Conservation (phyloP, 2,797 vertebrate genomes). For the Microcaecilia unicolor region DNA sequence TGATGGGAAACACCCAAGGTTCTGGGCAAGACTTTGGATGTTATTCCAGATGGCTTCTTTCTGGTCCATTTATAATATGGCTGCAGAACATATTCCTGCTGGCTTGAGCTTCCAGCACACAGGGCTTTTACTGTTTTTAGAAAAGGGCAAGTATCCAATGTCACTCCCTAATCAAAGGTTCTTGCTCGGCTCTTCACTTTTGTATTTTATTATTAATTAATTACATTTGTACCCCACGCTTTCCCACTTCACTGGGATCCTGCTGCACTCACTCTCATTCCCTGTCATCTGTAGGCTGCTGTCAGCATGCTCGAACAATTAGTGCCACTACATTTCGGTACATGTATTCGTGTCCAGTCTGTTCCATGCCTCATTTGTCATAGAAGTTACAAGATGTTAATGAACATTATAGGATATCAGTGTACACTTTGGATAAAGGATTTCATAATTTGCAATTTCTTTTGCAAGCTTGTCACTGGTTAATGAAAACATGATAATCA, state of each 20-base stretch:
- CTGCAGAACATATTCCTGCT: too few relatives aligned
- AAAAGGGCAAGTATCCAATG: too few relatives aligned
- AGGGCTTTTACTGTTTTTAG: too few relatives aligned
- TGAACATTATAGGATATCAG: constrained; percentile 1
- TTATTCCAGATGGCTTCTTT: too few relatives aligned
- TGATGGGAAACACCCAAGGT: too few relatives aligned
- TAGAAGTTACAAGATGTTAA: constrained; percentile 1
- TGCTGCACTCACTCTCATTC: not conserved
- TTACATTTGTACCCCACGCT: too few relatives aligned
- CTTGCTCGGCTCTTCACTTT: not conserved
- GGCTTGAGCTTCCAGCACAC: too few relatives aligned
- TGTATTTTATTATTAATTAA: too few relatives aligned
- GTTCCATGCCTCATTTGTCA: constrained; percentile 2
- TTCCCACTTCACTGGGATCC: not conserved
- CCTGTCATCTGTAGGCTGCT: not conserved
- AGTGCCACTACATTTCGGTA: not conserved
- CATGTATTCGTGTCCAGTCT: too few relatives aligned
- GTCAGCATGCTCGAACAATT: constrained; percentile 3
- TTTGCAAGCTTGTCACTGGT: not conserved
- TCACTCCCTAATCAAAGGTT: too few relatives aligned
- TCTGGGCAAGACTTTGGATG: too few relatives aligned
- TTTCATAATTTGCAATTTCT: not conserved
- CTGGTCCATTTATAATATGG: too few relatives aligned
- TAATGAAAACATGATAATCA: not conserved
- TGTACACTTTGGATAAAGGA: constrained; percentile 1